Conservation (phyloP, 2,888 invertebrate species). For the Myopa testacea region DNA sequence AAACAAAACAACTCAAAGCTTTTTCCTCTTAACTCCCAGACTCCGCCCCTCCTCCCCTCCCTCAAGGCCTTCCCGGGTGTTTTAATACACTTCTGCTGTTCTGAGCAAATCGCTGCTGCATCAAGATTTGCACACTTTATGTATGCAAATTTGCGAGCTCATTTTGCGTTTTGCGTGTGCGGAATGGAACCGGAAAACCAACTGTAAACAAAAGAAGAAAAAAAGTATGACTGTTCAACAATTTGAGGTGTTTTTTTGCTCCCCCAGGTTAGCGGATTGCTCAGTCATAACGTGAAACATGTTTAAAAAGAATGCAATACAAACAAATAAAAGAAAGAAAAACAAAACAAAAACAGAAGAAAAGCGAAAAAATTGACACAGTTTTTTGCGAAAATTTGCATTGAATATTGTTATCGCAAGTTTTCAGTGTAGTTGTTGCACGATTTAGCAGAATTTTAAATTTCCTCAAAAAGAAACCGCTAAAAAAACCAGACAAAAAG, state of each 20-base stretch:
- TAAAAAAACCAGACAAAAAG: not conserved
- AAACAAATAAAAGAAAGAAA: not conserved
- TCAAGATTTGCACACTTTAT: conserved; percentile 2
- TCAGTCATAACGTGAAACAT: not conserved
- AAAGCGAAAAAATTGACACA: not conserved
- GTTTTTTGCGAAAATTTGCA: conserved; percentile 8
- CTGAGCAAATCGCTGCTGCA: not conserved
- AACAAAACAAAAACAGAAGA: not conserved
- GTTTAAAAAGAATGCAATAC: too few species aligned
- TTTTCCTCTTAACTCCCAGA: not conserved
- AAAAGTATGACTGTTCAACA: too few species aligned
- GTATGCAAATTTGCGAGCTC: conserved; percentile 23
- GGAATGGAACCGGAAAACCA: not conserved
- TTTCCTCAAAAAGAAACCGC: too few species aligned
- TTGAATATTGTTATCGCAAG: conserved; percentile 8
- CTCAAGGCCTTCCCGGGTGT: not conserved
- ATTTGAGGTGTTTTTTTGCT: too few species aligned
- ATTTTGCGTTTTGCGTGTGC: conserved; percentile 11
- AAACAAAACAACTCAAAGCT: not conserved
- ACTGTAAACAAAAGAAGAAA: too few species aligned
- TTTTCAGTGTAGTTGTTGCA: not conserved
- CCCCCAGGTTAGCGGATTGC: not conserved
- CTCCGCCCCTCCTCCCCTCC: not conserved
- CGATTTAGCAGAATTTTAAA: not conserved
- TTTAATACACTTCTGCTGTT: not conserved